Base-by-base conservation (phyloP, 1,140 invertebrate species). In the Battus philenor region DNA sequence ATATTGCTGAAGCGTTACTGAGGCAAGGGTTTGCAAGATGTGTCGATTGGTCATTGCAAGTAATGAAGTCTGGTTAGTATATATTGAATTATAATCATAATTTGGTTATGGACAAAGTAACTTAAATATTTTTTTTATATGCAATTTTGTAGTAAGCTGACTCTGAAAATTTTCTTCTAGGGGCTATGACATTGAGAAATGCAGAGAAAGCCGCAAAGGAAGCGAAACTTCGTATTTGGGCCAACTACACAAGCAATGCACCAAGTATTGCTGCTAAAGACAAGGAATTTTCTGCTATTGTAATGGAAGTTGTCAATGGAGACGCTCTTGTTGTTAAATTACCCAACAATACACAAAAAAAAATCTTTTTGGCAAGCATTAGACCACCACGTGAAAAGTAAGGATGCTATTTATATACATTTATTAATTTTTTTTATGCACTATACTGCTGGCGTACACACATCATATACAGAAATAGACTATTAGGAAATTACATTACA, bases 41-140 rank as follows among this genome's bases (percentile, higher is more conserved):
- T 72, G 95, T 99, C n/a, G 97, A 99, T 74, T 98, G 97, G 97
- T 97, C 95, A 4, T 94, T 99, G 81, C 93, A 91, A 15, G 92
- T 94, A 22, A 94, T 97, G 65, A 94, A 94, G 72, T 87, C 90
- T 33, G 91, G 89, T 89, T 50, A 59, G 76, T 57, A 16, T 13
- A 36, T 47, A 26, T 32, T 8, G 1, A 24, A 24, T 2, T 0
- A 24, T 24, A 24, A 24, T n/a, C n/a, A n/a, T n/a, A n/a, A n/a
- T n/a, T n/a, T n/a, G n/a, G n/a, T n/a, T n/a, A n/a, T n/a, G n/a
- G n/a, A n/a, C n/a, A n/a, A n/a, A n/a, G n/a, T n/a, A n/a, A n/a
- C n/a, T n/a, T n/a, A n/a, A n/a, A n/a, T n/a, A n/a, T n/a, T n/a
- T n/a, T n/a, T n/a, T n/a, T n/a, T n/a, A n/a, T n/a, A n/a, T n/a